Evolutionary conservation across 2,797 vertebrate genomes (phyloP).

Genomic region (Lithobates pipiens): DNA sequence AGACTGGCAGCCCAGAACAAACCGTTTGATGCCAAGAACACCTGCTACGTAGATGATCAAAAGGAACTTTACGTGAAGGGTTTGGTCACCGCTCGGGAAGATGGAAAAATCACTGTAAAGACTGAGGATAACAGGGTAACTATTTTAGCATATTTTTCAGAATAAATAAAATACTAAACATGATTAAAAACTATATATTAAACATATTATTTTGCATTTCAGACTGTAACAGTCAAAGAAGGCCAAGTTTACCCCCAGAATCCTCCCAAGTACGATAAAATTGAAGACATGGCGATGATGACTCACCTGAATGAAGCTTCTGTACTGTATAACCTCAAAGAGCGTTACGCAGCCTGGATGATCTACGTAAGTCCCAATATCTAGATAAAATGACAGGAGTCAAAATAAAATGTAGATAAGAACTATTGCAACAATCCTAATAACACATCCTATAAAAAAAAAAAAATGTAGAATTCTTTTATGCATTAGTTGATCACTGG

Average conservation of each 20-base stretch:
- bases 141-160: not conserved
- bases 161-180: too few species aligned
- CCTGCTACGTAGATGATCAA: conserved; percentile 80
- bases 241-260: conserved; percentile 85
- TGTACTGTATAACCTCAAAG: conserved; percentile 88
- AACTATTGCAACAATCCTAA: too few species aligned
- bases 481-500: too few species aligned
- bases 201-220: conserved; percentile 28
- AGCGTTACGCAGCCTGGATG: conserved; percentile 85
- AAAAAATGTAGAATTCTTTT: too few species aligned
- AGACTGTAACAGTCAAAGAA: conserved; percentile 77
- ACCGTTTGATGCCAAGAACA: conserved; percentile 84
- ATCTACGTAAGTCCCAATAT: conserved; percentile 79
- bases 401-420: too few species aligned
- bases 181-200: too few species aligned
- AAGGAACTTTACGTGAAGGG: conserved; percentile 82
- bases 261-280: conserved; percentile 85
- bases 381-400: too few species aligned
- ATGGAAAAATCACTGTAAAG: conserved; percentile 78
- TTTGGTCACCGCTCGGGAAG: conserved; percentile 78
- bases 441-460: too few species aligned
- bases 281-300: conserved; percentile 88
- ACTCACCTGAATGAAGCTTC: conserved; percentile 83
- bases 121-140: conserved; percentile 78
- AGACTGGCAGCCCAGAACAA: conserved; percentile 81